These are phyloP conservation scores for Spilosoma lubricipeda DNA, from an alignment of 2,888 invertebrate genomes.

Conservation along the genomic window DNA sequence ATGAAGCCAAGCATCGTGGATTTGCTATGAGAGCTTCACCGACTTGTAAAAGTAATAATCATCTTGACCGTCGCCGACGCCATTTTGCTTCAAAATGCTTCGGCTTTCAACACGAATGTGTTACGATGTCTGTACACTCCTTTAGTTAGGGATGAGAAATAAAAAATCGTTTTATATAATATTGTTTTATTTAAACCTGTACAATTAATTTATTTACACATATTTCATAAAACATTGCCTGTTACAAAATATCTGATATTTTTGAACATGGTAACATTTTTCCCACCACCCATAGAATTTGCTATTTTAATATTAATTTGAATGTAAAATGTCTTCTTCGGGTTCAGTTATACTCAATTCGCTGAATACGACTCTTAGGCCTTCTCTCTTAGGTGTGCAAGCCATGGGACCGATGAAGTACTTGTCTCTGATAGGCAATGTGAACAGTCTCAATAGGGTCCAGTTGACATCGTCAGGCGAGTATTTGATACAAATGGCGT, in stretches of 20 bases:
- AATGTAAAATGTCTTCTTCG: constrained; percentile 69
- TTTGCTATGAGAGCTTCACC: too few species aligned
- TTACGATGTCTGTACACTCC: constrained; percentile 47
- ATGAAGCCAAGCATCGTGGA: too few species aligned
- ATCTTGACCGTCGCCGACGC: too few species aligned
- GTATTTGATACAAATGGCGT: constrained; percentile 72
- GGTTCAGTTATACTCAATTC: constrained; percentile 60
- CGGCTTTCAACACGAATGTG: constrained; percentile 31
- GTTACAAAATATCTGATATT: not conserved
- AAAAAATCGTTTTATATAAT: constrained; percentile 35
- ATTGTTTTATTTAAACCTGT: constrained; percentile 14
- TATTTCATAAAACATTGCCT: not conserved
- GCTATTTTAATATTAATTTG: constrained; percentile 52
- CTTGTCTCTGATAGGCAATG: constrained; percentile 55
- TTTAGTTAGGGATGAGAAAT: constrained; percentile 41
- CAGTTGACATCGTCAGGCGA: constrained; percentile 67
- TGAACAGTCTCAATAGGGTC: constrained; percentile 66
- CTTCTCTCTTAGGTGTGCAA: constrained; percentile 69
- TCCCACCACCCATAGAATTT: not conserved
- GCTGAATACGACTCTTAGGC: constrained; percentile 66
- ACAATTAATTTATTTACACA: not conserved
- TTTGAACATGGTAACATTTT: not conserved
- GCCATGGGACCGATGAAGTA: constrained; percentile 70
- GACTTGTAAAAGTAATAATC: too few species aligned
- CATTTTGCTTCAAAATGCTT: constrained; percentile 13